Conservation (phyloP, 1,140 invertebrate species). For the Camponotus pennsylvanicus region DNA sequence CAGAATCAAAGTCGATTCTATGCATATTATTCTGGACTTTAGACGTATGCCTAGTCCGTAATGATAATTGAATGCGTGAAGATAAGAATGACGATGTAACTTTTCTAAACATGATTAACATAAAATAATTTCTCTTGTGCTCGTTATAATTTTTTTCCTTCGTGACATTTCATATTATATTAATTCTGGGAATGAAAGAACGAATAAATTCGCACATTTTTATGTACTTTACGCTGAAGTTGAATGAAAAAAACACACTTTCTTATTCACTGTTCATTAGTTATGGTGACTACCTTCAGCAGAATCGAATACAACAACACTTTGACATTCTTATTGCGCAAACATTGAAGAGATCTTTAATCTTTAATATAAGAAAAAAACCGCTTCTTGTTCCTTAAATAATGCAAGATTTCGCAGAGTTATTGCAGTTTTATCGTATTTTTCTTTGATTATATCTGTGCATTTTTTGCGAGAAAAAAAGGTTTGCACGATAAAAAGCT, state of each 20-base stretch:
- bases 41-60: not conserved
- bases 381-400: no score
- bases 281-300: not conserved
- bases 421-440: no score
- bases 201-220: not conserved
- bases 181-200: not conserved
- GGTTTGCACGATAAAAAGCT: no score
- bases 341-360: not conserved
- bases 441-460: no score
- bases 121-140: not conserved
- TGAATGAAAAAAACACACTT: not conserved
- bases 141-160: no score
- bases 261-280: not conserved
- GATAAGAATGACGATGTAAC: constrained; percentile 28
- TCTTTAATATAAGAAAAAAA: not conserved
- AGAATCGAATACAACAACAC: no score
- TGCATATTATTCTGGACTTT: constrained; percentile 1
- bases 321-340: not conserved
- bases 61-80: not conserved
- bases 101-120: not conserved
- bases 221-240: no score
- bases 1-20: constrained; percentile 13
- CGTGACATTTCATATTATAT: not conserved
- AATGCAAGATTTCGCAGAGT: not conserved
- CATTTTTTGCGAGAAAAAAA: no score